phyloP scores from a whole-genome alignment of 2,888 invertebrate species.

The Pristionchus arcanus region DNA sequence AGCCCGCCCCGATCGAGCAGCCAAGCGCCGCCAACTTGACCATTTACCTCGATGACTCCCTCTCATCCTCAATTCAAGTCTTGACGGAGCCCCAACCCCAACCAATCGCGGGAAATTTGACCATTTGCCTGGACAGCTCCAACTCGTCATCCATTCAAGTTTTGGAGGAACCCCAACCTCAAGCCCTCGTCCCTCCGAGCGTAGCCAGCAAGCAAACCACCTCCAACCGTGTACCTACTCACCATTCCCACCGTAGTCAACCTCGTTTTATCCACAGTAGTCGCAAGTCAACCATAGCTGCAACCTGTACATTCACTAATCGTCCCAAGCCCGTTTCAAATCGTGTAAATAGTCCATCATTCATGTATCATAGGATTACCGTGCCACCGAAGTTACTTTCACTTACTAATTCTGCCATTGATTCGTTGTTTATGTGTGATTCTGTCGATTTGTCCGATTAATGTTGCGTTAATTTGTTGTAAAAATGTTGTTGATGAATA shows the following conservation, averaged over 20 bases:
- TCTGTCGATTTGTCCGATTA: neutral
- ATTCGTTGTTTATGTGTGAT: neutral
- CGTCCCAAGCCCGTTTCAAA: conserved; percentile 16
- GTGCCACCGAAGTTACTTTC: neutral
- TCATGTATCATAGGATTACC: conserved; percentile 16
- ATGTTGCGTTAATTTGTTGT: neutral
- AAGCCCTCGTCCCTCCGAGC: neutral
- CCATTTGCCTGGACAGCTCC: neutral
- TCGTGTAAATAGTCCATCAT: conserved; percentile 13
- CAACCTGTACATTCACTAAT: neutral
- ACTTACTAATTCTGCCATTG: conserved; percentile 22
- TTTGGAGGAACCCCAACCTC: neutral
- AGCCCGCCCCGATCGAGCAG: neutral
- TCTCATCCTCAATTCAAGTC: neutral
- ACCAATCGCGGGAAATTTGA: neutral
- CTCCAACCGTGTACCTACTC: neutral
- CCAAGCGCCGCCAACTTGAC: neutral
- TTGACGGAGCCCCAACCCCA: neutral
- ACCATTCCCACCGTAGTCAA: neutral
- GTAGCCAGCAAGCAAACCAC: neutral
- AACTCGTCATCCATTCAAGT: neutral
- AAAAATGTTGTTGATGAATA: neutral
- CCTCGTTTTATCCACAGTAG: neutral
- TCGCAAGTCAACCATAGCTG: neutral
- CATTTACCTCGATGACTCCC: neutral